Base-by-base conservation (phyloP, 2,888 invertebrate genomes). In the Leptogaster cylindrica region DNA sequence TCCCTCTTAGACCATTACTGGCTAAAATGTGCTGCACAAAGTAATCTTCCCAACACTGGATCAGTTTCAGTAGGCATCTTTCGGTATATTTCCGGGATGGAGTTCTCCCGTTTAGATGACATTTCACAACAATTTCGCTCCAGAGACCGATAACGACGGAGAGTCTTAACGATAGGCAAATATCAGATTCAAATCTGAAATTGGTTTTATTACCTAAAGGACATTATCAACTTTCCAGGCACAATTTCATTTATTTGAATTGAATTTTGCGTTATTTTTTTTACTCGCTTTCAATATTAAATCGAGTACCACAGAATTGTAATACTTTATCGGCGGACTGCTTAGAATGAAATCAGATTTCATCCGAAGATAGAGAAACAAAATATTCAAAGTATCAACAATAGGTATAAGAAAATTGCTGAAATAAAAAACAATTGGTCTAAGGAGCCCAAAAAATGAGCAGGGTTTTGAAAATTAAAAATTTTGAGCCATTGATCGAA, bases 121-220 rank as follows among this genome's bases (percentile, higher is more conserved):
- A 52, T 33, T n/a, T 52, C 33, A 31, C 33, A 33, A 31, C 31
- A 52, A 52, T 52, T 52, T 52, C 33, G 16, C 52, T 31, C 52
- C 31, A n/a, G 52, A 33, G 52, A 33, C 52, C 52, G 14, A 52
- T 52, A 52, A 52, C 31, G 33, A 20, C n/a, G 52, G 52, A 52
- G 12, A 52, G 20, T 52, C 52, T 52, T 52, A 52, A 16, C 52
- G 20, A 18, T 31, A 31, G 10, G 14, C 33, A 20, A 52, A 52
- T 52, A 52, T 52, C 33, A 33, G 52, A 52, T 52, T 52, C 52
- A 52, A 52, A 52, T 52, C 52, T 18, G 52, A 52, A 52, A 52
- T 31, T 28, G 52, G 28, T 52, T 52, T 52, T 52, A 52, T 52
- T 52, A 31, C 52, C 52, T 27, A 33, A 52, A 52, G 31, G 52